Conservation (phyloP, 2,888 invertebrate species). For the Harpalus rubripes region DNA sequence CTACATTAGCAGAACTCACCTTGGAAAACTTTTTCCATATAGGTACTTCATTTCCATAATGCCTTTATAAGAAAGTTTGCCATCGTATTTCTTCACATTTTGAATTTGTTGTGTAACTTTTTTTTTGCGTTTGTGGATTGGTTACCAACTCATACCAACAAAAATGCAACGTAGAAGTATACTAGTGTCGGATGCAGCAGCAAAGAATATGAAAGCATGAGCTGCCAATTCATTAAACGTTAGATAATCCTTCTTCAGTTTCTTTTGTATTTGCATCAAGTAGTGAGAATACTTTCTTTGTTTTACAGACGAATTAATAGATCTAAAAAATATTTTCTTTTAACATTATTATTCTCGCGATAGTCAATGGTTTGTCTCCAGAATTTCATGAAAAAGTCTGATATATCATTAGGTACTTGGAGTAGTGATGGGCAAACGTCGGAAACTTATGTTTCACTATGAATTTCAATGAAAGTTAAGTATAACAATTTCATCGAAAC, state of each 20-base stretch:
- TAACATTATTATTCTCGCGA: slow-evolving; percentile 72
- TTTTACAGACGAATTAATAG: slow-evolving; percentile 73
- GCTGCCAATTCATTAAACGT: slow-evolving; percentile 56
- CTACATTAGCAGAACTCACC: too few species aligned
- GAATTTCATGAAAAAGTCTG: slow-evolving; percentile 73
- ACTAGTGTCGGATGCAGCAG: slow-evolving; percentile 60
- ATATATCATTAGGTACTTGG: slow-evolving; percentile 60
- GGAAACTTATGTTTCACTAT: too few species aligned
- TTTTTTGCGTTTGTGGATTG: slow-evolving; percentile 42
- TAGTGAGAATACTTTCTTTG: slow-evolving; percentile 63
- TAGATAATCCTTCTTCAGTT: slow-evolving; percentile 9
- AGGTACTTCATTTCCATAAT: slow-evolving; percentile 58
- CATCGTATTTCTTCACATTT: slow-evolving; percentile 33
- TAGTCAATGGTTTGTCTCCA: slow-evolving; percentile 72
- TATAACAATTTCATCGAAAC: too few species aligned
- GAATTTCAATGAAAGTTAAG: too few species aligned
- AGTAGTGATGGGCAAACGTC: too few species aligned
- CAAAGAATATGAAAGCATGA: slow-evolving; percentile 52
- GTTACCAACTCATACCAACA: slow-evolving; percentile 31
- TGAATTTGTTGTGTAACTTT: slow-evolving; percentile 10
- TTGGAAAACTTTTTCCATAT: slow-evolving; percentile 57
- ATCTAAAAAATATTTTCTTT: slow-evolving; percentile 73
- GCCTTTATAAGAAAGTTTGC: slow-evolving; percentile 35
- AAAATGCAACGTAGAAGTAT: slow-evolving; percentile 54
- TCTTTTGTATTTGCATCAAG: slow-evolving; percentile 41